These are phyloP conservation scores for Rhadinocentrus ornatus DNA, from an alignment of 2,797 vertebrate species.

Conservation along the genomic window DNA sequence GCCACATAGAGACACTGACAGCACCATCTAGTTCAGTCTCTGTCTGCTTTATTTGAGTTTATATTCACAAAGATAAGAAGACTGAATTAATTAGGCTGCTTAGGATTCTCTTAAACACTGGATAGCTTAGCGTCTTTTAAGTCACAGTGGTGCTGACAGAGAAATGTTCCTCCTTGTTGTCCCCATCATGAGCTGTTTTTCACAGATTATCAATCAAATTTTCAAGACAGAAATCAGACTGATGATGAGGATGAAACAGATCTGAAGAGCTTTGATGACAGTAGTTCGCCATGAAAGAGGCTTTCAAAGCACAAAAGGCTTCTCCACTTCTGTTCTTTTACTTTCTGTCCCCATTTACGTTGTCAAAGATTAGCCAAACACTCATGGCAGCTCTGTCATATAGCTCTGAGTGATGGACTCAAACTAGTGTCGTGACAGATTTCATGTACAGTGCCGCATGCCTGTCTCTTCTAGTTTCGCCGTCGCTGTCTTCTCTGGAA, in stretches of 20 bases:
- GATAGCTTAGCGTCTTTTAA: constrained; percentile 61
- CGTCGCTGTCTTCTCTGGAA: constrained; percentile 10
- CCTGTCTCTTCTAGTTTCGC: constrained; percentile 47
- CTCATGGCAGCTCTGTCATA: constrained; percentile 39
- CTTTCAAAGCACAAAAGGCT: constrained; percentile 73
- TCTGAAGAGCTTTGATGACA: constrained; percentile 72
- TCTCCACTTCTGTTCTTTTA: constrained; percentile 42
- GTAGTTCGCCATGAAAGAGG: constrained; percentile 63
- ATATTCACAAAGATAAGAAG: constrained; percentile 63
- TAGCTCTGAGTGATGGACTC: constrained; percentile 55
- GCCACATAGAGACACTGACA: constrained; percentile 44
- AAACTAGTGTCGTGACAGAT: constrained; percentile 57
- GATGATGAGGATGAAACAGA: constrained; percentile 67
- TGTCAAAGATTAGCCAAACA: constrained; percentile 52
- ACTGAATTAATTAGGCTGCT: constrained; percentile 74
- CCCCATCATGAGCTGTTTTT: constrained; percentile 55
- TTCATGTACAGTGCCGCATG: constrained; percentile 34
- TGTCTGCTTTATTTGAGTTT: constrained; percentile 51
- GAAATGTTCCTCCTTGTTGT: constrained; percentile 66
- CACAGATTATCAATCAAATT: constrained; percentile 71
- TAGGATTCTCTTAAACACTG: constrained; percentile 45
- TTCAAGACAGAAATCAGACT: constrained; percentile 65
- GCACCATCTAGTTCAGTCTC: constrained; percentile 30
- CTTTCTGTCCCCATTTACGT: constrained; percentile 54
- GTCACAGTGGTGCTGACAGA: constrained; percentile 58